Percentiles rank a stretch among this genome's conserved stretches.
phyloP scores from a whole-genome alignment of 2,888 invertebrate species.

The Drosophila yooni region DNA sequence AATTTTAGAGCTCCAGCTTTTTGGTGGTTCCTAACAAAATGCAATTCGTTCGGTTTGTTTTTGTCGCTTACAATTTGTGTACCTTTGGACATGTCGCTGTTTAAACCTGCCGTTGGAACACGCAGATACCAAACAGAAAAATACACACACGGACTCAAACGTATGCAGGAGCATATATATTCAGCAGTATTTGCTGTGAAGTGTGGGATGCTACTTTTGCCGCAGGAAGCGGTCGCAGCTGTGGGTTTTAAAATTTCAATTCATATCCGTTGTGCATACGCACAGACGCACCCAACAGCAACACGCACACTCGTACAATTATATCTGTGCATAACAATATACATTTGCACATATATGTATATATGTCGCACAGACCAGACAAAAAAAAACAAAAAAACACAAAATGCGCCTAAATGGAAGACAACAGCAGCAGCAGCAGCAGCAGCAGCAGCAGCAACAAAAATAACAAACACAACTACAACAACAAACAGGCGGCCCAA shows the following conservation, averaged over 20 bases:
- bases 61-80: slow-evolving; percentile 5
- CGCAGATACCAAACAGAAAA: slow-evolving; percentile 16
- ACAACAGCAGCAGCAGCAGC: slow-evolving; percentile 52
- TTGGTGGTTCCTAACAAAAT: background rate
- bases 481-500: slow-evolving; percentile 48
- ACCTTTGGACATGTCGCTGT: slow-evolving; percentile 9
- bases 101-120: slow-evolving; percentile 43
- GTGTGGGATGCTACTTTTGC: slow-evolving; percentile 76
- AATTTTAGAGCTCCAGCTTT: background rate
- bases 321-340: slow-evolving; percentile 39
- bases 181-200: slow-evolving; percentile 26
- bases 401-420: slow-evolving; percentile 76
- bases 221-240: slow-evolving; percentile 82
- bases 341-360: background rate
- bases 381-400: slow-evolving; percentile 32
- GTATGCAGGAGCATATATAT: slow-evolving; percentile 35
- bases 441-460: slow-evolving; percentile 26
- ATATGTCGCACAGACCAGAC: slow-evolving; percentile 19
- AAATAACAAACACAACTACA: slow-evolving; percentile 36
- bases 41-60: background rate
- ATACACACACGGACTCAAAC: slow-evolving; percentile 17
- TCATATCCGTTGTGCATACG: slow-evolving; percentile 77
- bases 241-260: slow-evolving; percentile 82
- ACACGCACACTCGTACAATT: slow-evolving; percentile 23
- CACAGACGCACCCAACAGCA: slow-evolving; percentile 49